These are phyloP conservation scores for Dasypolia templi DNA, from an alignment of 2,888 invertebrate species.

Conservation along the genomic window DNA sequence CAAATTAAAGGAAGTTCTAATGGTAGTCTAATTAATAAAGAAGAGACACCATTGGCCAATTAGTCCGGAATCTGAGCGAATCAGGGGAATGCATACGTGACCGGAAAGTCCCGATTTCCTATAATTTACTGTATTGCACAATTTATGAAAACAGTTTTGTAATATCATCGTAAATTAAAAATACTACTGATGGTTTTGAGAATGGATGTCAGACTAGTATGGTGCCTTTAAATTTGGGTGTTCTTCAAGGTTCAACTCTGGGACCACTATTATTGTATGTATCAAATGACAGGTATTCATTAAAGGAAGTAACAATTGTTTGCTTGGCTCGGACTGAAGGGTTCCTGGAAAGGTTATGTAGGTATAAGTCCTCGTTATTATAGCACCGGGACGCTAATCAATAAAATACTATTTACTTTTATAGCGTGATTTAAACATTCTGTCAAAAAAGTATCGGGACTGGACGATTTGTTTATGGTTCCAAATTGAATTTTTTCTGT, in stretches of 20 bases:
- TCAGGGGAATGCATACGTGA: slow-evolving; percentile 41
- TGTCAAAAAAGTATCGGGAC: no score
- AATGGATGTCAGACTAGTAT: no score
- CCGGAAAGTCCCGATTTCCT: slow-evolving; percentile 28
- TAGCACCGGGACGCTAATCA: background rate
- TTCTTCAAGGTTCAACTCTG: slow-evolving; percentile 4
- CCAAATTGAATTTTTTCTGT: no score
- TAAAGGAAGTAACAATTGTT: background rate
- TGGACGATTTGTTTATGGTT: no score
- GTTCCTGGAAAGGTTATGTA: background rate
- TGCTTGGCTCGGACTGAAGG: background rate
- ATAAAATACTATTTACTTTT: background rate
- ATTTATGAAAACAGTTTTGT: background rate
- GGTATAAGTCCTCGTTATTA: background rate
- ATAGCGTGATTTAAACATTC: no score
- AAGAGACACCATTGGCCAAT: slow-evolving; percentile 40
- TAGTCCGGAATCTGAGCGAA: slow-evolving; percentile 27
- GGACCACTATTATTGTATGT: background rate
- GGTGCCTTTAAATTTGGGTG: background rate
- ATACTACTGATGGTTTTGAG: background rate
- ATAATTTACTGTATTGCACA: slow-evolving; percentile 24
- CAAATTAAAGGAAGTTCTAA: slow-evolving; percentile 47
- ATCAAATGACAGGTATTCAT: no score
- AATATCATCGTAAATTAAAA: background rate
- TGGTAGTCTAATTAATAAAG: slow-evolving; percentile 37